Conservation (phyloP, 2,113 vertebrate species). For the Anoura caudifer region DNA sequence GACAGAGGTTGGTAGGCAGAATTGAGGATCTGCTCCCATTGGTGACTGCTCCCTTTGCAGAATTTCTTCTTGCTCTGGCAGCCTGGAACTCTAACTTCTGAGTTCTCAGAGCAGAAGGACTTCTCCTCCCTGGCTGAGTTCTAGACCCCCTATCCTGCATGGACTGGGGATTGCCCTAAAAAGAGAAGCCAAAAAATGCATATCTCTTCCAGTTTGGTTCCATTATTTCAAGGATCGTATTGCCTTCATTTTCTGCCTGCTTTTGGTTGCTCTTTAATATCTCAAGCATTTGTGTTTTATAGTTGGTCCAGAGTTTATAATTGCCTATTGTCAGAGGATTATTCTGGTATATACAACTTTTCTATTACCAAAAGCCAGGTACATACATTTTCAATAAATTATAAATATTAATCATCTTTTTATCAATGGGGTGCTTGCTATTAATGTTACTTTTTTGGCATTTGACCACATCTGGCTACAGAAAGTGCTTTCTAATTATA, state of each 20-base stretch:
- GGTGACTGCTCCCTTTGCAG: background rate
- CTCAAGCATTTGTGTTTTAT: background rate
- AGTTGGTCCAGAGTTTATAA: constrained; percentile 15
- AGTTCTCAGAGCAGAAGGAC: background rate
- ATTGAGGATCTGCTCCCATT: background rate
- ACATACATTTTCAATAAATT: background rate
- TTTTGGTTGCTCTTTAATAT: background rate
- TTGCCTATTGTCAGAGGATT: background rate
- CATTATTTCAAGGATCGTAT: background rate
- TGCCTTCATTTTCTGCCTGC: background rate
- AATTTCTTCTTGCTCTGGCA: background rate
- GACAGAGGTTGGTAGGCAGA: background rate
- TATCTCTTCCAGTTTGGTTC: background rate
- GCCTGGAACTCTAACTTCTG: background rate
- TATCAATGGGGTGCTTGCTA: constrained; percentile 7
- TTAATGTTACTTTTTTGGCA: constrained; percentile 3
- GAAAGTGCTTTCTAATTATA: background rate
- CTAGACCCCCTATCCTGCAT: background rate
- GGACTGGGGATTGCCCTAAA: background rate
- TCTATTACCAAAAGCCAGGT: background rate
- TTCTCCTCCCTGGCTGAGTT: background rate
- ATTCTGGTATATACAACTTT: background rate
- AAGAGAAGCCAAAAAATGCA: background rate
- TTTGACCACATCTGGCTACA: background rate
- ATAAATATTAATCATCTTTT: constrained; percentile 25